Evolutionary conservation across 2,888 invertebrate species (phyloP), one percentile per base, ranked within the genome.

Genomic region (Hermodice carunculata): DNA sequence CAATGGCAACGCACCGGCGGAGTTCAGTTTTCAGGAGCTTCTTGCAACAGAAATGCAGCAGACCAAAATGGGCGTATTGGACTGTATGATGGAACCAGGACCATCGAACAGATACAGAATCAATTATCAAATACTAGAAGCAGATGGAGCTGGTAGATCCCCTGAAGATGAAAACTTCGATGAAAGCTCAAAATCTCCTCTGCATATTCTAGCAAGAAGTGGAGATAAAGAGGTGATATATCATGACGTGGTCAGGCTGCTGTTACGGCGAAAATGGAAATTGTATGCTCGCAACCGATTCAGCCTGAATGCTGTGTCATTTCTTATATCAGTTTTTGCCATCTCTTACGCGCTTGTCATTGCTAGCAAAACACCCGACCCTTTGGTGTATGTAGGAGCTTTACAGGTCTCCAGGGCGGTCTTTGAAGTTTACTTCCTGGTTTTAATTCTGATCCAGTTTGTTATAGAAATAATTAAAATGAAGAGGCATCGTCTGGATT

Each of bases 181-280:
- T n/a, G 44, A 57, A 3, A 63, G 62, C 19, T 72, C 75, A 14
- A 79, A 73, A 64, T 79, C 81, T 6, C 73, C 75, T 17, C 67
- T 81, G 3, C 80, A 80, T 48, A 69, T 78, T 2, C 78, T 81
- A n/a, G 75, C 80, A n/a, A 76, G 77, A 61, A 70, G 68, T 42
- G 80, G 78, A 2, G 72, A 78, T 28, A 79, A 79, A 75, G 74
- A 73, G 6, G 60, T 78, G n/a, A 75, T 78, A 0, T 77, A 75
- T 57, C 81, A 81, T 54, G 76, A 77, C 59, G 75, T 72, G 0
- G 78, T 81, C 0, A 59, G 81, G 29, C 61, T 81, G 46, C 67
- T 81, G n/a, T 71, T 78, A 6, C 56, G 78, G 43, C 66, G 74
- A 22, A 81, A 81, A 62, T 81, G 81, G 81, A 80, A 79, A 60